These are phyloP conservation scores for Cerceris ruficornis DNA, from an alignment of 2,888 invertebrate genomes.

Conservation along the genomic window DNA sequence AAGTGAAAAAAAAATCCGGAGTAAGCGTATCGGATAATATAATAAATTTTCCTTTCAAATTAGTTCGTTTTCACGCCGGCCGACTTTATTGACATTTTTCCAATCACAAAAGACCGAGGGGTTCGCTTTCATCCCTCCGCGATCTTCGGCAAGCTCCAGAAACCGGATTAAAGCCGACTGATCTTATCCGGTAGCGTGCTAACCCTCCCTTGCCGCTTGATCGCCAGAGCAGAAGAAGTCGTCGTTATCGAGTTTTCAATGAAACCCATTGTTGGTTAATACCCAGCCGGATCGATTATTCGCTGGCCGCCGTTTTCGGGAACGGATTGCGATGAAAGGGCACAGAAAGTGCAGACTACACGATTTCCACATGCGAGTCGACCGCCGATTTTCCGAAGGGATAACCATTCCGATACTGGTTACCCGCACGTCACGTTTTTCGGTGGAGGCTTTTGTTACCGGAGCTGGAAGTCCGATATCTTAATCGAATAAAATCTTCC, in stretches of 20 bases:
- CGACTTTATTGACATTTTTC: constrained; percentile 37
- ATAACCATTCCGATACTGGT: constrained; percentile 54
- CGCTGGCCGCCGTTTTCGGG: constrained; percentile 43
- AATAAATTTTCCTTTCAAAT: constrained; percentile 28
- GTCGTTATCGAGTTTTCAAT: constrained; percentile 62
- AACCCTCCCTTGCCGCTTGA: constrained; percentile 46
- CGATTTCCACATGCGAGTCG: constrained; percentile 53
- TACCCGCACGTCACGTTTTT: constrained; percentile 56
- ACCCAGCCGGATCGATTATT: constrained; percentile 58
- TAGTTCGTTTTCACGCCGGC: constrained; percentile 15
- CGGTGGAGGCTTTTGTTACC: constrained; percentile 44
- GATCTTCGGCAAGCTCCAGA: constrained; percentile 24
- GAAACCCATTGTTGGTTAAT: constrained; percentile 62
- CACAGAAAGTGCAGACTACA: constrained; percentile 44
- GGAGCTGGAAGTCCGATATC: constrained; percentile 24
- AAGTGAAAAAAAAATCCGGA: background rate
- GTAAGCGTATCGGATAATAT: background rate
- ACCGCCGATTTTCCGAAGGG: constrained; percentile 41
- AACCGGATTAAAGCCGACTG: constrained; percentile 48
- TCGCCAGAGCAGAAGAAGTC: constrained; percentile 55
- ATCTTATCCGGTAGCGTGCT: constrained; percentile 54
- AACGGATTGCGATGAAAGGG: constrained; percentile 39
- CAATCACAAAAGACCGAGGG: constrained; percentile 20
- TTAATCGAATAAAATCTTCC: constrained; percentile 41
- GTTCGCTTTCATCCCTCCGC: constrained; percentile 14